Conservation (phyloP, 2,888 invertebrate genomes). For the Cerastis rubricosa region DNA sequence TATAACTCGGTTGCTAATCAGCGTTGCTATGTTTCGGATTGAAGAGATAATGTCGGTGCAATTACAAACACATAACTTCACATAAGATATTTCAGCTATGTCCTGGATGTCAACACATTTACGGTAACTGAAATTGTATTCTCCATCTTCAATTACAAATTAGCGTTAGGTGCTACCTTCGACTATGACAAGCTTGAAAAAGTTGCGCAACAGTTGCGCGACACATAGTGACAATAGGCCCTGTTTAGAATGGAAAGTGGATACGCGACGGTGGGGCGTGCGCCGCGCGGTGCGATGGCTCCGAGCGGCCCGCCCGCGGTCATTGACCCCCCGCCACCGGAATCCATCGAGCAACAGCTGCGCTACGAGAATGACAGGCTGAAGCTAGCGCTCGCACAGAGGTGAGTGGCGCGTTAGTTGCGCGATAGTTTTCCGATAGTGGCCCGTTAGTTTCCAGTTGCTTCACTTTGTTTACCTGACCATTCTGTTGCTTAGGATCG, state of each 20-base stretch:
- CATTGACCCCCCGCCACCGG: slow-evolving; percentile 87
- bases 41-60: background rate
- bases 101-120: background rate
- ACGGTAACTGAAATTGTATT: background rate
- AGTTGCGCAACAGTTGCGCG: slow-evolving; percentile 23
- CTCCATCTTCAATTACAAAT: background rate
- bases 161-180: background rate
- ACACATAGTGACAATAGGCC: slow-evolving; percentile 44
- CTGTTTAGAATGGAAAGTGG: slow-evolving; percentile 70
- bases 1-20: background rate
- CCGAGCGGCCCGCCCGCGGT: slow-evolving; percentile 59
- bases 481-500: background rate
- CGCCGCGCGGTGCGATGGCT: slow-evolving; percentile 73
- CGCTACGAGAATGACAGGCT: slow-evolving; percentile 98
- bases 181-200: background rate
- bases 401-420: slow-evolving; percentile 83
- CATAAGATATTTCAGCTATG: background rate
- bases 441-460: slow-evolving; percentile 22
- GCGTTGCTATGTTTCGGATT: slow-evolving; percentile 10
- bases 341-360: slow-evolving; percentile 91
- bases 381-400: slow-evolving; percentile 95
- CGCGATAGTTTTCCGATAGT: slow-evolving; percentile 40
- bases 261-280: slow-evolving; percentile 77
- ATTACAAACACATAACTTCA: background rate
- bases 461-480: background rate